Conservation (phyloP, 2,113 vertebrate genomes). For the zebrafish (Danio rerio) region DNA sequence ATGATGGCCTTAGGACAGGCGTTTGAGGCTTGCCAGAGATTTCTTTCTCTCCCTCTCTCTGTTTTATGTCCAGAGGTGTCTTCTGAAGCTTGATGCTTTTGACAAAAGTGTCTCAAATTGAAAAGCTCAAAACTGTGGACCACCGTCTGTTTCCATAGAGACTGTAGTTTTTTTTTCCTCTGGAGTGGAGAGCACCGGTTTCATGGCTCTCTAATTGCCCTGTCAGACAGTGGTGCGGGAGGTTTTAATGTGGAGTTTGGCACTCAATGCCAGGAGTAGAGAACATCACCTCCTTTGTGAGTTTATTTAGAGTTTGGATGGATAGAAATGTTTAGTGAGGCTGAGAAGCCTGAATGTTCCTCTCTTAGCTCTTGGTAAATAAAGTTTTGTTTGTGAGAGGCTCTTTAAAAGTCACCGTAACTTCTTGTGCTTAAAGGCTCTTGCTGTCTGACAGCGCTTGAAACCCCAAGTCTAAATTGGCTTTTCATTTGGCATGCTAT, state of each 20-base stretch:
- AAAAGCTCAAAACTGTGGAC: conserved; percentile 61
- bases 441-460: background rate
- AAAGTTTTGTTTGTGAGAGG: background rate
- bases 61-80: conserved; percentile 19
- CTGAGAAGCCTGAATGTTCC: background rate
- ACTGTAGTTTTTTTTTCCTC: conserved; percentile 50
- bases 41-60: conserved; percentile 18
- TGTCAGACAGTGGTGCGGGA: conserved; percentile 46
- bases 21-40: conserved; percentile 51
- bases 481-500: background rate
- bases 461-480: background rate
- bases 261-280: conserved; percentile 31
- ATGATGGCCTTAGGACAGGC: conserved; percentile 62
- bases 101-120: conserved; percentile 59
- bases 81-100: conserved; percentile 51
- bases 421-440: background rate
- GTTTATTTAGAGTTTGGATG: conserved; percentile 17
- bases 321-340: background rate
- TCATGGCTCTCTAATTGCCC: conserved; percentile 57
- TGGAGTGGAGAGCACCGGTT: conserved; percentile 61
- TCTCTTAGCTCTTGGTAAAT: conserved; percentile 1
- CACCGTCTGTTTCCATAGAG: conserved; percentile 65
- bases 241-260: conserved; percentile 55
- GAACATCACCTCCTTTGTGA: conserved; percentile 29
- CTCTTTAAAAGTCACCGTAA: conserved; percentile 10